Evolutionary conservation across 2,113 vertebrate genomes (phyloP).

Genomic region (Scartelaos histophorus): DNA sequence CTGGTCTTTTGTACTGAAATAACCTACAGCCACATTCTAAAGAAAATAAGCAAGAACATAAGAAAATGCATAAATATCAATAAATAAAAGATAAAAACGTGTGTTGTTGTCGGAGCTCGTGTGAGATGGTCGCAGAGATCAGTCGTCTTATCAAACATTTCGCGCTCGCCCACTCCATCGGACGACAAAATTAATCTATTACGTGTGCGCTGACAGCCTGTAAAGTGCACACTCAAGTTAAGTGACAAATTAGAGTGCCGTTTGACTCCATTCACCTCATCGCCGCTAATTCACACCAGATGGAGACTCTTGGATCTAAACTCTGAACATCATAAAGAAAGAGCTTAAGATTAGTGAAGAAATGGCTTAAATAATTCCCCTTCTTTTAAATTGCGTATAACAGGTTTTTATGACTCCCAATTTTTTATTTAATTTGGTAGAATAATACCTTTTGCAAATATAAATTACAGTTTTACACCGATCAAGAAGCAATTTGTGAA

Average conservation of each 20-base stretch:
- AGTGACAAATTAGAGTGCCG: conserved; percentile 41
- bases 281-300: conserved; percentile 31
- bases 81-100: not conserved
- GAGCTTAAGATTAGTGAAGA: not conserved
- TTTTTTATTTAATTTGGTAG: too few species aligned
- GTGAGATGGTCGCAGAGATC: conserved; percentile 6
- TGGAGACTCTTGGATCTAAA: conserved; percentile 10
- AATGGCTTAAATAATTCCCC: not conserved
- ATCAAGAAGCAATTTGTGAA: too few species aligned
- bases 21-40: not conserved
- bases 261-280: conserved; percentile 45
- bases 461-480: too few species aligned
- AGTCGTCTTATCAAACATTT: conserved; percentile 5
- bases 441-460: too few species aligned
- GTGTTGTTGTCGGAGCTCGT: conserved; percentile 9
- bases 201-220: conserved; percentile 25
- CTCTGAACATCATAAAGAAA: not conserved
- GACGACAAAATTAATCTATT: conserved; percentile 28
- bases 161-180: conserved; percentile 18
- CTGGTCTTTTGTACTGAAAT: not conserved
- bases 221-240: conserved; percentile 35
- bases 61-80: not conserved
- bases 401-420: too few species aligned
- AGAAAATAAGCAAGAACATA: not conserved
- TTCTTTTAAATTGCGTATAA: too few species aligned